Conservation (phyloP, 2,888 invertebrate species). For the Tiphia femorata region DNA sequence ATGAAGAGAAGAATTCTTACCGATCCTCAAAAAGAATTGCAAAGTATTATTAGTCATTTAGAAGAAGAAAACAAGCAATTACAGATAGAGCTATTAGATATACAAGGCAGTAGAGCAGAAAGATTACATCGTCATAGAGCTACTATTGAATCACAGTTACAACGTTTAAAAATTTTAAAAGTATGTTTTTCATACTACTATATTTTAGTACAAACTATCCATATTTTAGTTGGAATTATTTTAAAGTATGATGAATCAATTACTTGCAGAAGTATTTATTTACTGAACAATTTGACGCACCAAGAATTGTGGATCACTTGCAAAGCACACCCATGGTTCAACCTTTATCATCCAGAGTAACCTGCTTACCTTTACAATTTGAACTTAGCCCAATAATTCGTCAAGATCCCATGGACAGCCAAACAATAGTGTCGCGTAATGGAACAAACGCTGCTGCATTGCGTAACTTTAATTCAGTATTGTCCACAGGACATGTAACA, state of each 20-base stretch:
- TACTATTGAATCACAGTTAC: slow-evolving; percentile 77
- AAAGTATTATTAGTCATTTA: slow-evolving; percentile 79
- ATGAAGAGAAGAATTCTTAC: slow-evolving; percentile 58
- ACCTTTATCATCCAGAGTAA: slow-evolving; percentile 53
- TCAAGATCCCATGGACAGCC: slow-evolving; percentile 39
- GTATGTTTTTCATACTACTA: slow-evolving; percentile 64
- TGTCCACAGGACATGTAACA: slow-evolving; percentile 47
- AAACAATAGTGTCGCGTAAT: too few relatives aligned
- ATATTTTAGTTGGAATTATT: not conserved
- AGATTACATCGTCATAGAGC: slow-evolving; percentile 75
- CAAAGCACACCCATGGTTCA: slow-evolving; percentile 67
- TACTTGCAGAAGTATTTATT: slow-evolving; percentile 62
- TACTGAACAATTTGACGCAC: slow-evolving; percentile 41
- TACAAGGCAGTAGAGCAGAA: slow-evolving; percentile 61
- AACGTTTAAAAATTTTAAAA: slow-evolving; percentile 77
- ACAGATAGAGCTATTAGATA: slow-evolving; percentile 61
- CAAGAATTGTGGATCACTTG: slow-evolving; percentile 52
- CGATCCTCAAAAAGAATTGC: slow-evolving; percentile 75
- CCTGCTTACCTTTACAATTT: slow-evolving; percentile 60
- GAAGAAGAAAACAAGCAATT: slow-evolving; percentile 76
- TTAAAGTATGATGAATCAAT: not conserved
- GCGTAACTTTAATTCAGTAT: slow-evolving; percentile 63
- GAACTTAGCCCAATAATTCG: slow-evolving; percentile 65
- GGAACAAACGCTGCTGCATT: too few relatives aligned
- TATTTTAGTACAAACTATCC: not conserved